A percentile compares a stretch with the other conserved stretches of the same genome.
phyloP scores from a whole-genome alignment of 1,140 invertebrate genomes.

The Drosophila nannoptera region DNA sequence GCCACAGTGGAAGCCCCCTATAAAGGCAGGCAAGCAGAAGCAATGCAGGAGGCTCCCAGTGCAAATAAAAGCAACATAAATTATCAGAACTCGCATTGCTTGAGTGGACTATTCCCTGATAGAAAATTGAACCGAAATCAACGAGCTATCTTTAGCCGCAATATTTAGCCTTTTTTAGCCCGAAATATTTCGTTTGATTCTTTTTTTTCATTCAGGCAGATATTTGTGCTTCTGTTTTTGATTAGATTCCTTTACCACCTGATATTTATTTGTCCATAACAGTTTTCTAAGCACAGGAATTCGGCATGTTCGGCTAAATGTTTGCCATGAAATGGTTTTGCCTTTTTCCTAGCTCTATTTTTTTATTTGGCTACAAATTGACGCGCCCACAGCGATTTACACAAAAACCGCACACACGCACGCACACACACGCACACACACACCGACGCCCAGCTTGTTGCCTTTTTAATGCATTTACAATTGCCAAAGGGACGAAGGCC shows the following conservation, averaged over 20 bases:
- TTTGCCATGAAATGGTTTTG: neutral
- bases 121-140: too few relatives aligned
- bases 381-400: conserved; percentile 19
- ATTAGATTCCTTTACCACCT: conserved; percentile 2
- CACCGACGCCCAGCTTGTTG: conserved; percentile 23
- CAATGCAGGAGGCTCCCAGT: too few relatives aligned
- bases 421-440: neutral
- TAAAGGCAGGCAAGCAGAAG: neutral
- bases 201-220: neutral
- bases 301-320: conserved; percentile 1
- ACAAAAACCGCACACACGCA: conserved; percentile 25
- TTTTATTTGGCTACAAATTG: conserved; percentile 14
- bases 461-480: conserved; percentile 37
- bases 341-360: neutral
- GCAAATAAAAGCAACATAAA: too few relatives aligned
- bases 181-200: neutral
- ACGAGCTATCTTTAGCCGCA: neutral
- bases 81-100: too few relatives aligned
- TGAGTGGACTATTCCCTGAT: too few relatives aligned
- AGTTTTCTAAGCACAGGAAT: conserved; percentile 1
- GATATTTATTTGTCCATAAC: neutral
- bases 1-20: neutral
- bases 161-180: neutral
- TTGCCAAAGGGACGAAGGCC: conserved; percentile 1
- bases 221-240: neutral